Evolutionary conservation across 2,797 vertebrate species (phyloP).

Genomic region (Netta rufina): DNA sequence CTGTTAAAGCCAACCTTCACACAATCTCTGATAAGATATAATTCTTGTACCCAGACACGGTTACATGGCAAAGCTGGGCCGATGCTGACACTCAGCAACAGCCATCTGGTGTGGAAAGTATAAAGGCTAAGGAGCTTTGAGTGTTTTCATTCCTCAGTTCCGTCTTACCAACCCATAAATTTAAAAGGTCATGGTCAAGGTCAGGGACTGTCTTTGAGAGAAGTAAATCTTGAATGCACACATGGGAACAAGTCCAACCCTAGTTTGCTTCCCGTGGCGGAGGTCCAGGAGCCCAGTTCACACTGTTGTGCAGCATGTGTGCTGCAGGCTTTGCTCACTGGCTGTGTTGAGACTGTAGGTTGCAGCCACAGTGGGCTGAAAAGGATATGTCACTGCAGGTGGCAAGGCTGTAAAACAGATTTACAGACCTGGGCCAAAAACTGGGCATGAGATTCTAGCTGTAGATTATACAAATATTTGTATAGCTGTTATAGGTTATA

Average conservation of each 20-base stretch:
- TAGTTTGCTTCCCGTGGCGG: not conserved
- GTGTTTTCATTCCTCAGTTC: slow-evolving; percentile 45
- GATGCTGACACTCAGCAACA: slow-evolving; percentile 13
- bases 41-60: not conserved
- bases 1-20: not conserved
- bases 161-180: slow-evolving; percentile 36
- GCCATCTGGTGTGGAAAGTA: not conserved
- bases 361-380: not conserved
- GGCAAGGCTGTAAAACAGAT: not conserved
- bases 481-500: not conserved
- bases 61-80: not conserved
- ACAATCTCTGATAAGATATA: not conserved
- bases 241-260: slow-evolving; percentile 2
- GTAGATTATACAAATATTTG: not conserved
- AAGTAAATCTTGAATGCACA: slow-evolving; percentile 24
- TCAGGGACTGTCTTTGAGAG: slow-evolving; percentile 32
- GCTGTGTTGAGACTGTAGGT: not conserved
- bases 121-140: slow-evolving; percentile 17
- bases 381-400: not conserved
- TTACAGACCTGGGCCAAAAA: not conserved
- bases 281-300: not conserved
- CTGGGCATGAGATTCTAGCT: not conserved
- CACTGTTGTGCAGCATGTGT: not conserved
- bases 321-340: not conserved
- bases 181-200: slow-evolving; percentile 27